Base-by-base conservation (phyloP, 2,888 invertebrate species). In the Stegana nigrithorax region DNA sequence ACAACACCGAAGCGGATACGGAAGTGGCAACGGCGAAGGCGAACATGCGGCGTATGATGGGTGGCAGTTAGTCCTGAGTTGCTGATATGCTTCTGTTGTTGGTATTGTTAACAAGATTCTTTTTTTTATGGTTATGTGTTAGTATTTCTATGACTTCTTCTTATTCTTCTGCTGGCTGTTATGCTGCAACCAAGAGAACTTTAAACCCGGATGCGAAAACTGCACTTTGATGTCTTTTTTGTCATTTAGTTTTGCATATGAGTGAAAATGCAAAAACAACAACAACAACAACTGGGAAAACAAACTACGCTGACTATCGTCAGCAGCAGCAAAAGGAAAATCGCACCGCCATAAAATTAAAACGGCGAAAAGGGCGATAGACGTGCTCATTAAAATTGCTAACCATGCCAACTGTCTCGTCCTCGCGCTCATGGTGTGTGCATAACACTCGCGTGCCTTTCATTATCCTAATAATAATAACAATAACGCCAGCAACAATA, bases 191-290 rank as follows among this genome's bases (percentile, higher is more conserved):
- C n/a, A n/a, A 14, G 17, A 39, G 17, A 39, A 4, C 17, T 4
- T 4, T 14, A 51, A 69, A 71, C 65, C 68, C 70, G 79, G 73
- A 71, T 75, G 77, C 69, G 68, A 70, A 77, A 77, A 77, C 69
- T 79, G 75, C 80, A 79, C 78, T 79, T 73, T 73, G 69, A 79
- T 79, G 79, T 78, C 64, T 70, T 68, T 63, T 50, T 58, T 66
- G 42, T 23, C 23, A 7, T 23, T 23, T 47, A 47, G n/a, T 29
- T 29, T 29, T 14, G 10, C 12, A 50, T 14, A 36, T n/a, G n/a
- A n/a, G n/a, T n/a, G n/a, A 73, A 71, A 68, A 45, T 56, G 62
- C 56, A 69, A 72, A 78, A 73, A 78, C 72, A 71, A 65, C 60
- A 53, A 58, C 59, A 60, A 51, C 68, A 75, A 70, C n/a, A 44